Evolutionary conservation across 2,888 invertebrate genomes (phyloP).

Genomic region (Sussaba pulchella): DNA sequence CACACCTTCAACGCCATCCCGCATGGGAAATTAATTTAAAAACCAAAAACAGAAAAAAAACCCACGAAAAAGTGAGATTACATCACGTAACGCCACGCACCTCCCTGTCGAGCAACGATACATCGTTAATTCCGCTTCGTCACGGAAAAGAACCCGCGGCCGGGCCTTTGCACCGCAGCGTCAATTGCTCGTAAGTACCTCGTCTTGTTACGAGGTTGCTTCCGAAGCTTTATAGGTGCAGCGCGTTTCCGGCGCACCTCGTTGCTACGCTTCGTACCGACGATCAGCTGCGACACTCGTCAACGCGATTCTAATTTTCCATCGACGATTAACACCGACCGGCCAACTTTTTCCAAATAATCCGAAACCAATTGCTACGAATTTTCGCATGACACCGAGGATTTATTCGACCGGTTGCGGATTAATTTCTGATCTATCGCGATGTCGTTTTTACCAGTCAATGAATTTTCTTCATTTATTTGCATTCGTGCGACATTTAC

Average conservation of each 20-base stretch:
- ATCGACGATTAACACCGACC: neutral
- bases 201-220: neutral
- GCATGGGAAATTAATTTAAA: too few relatives aligned
- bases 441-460: neutral
- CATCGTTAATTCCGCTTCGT: too few relatives aligned
- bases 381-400: neutral
- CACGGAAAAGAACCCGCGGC: too few relatives aligned
- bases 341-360: neutral
- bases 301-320: neutral
- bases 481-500: neutral
- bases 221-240: neutral
- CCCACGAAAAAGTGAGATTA: too few relatives aligned
- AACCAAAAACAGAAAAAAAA: too few relatives aligned
- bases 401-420: neutral
- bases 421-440: neutral
- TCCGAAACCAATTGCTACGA: neutral
- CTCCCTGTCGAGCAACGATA: too few relatives aligned
- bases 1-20: too few relatives aligned
- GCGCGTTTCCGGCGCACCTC: neutral
- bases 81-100: too few relatives aligned
- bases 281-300: neutral
- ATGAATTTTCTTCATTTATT: neutral
- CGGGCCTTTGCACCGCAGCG: constrained; percentile 12
- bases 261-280: neutral
- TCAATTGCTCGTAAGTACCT: constrained; percentile 17